Evolutionary conservation across 2,113 vertebrate species (phyloP).

Genomic region (Orientallactaga bullata): DNA sequence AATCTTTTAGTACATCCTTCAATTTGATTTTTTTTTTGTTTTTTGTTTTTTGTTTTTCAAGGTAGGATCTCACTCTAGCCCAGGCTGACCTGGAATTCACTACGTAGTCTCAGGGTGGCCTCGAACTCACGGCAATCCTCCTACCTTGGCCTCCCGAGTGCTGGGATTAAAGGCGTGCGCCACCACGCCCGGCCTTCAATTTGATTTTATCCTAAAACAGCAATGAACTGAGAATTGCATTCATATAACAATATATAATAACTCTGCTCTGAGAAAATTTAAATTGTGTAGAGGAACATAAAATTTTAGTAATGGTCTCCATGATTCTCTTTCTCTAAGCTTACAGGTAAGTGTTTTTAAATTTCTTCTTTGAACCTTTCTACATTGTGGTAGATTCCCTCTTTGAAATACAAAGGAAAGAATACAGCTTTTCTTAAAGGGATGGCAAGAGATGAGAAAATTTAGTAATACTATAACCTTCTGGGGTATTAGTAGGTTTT

Average conservation of each 20-base stretch:
- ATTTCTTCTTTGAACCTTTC: not conserved
- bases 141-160: too few species aligned
- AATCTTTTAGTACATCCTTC: too few species aligned
- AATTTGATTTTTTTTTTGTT: too few species aligned
- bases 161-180: too few species aligned
- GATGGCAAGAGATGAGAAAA: not conserved
- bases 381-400: not conserved
- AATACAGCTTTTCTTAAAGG: not conserved
- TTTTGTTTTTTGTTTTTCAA: too few species aligned
- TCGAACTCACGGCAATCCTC: too few species aligned
- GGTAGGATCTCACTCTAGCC: too few species aligned
- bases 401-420: not conserved
- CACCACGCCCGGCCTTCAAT: not conserved
- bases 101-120: too few species aligned
- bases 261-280: not conserved
- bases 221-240: not conserved
- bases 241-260: not conserved
- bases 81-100: too few species aligned
- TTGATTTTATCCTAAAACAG: slow-evolving; percentile 17
- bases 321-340: not conserved
- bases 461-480: not conserved
- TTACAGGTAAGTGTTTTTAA: not conserved
- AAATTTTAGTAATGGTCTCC: not conserved
- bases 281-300: not conserved
- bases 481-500: not conserved